Base-by-base conservation (phyloP, 2,888 invertebrate genomes). In the Eilema depressum region DNA sequence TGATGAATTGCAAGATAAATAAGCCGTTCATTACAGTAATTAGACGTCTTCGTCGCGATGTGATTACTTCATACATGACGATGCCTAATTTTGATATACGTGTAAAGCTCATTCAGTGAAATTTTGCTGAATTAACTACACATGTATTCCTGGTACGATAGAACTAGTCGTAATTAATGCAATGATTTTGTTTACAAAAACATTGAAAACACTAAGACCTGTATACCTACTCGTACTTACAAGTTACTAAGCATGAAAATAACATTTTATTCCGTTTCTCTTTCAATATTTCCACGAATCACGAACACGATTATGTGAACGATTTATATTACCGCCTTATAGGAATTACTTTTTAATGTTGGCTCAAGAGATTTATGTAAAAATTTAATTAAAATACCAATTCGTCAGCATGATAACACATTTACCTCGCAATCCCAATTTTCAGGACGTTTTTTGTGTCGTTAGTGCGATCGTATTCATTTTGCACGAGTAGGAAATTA, bases 321-420 rank as follows among this genome's bases (percentile, higher is more conserved):
- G 79, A 79, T 75, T 63, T 72, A 71, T 75, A 60, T 76, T 76
- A 79, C 77, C 78, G 81, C 85, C 78, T 80, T 84, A 76, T 77
- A 76, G 83, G 74, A 88, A 87, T 89, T 85, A 86, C 85, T 81
- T 88, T 89, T 87, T 88, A 85, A 87, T 85, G 86, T 78, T 80
- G 74, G 75, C 79, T 80, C 76, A 78, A 77, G 80, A 85, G 85
- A 88, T 89, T 89, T 85, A 88, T 81, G 85, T 79, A 78, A 85
- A 86, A 86, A 85, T 89, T 89, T 88, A 89, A 90, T 90, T 89
- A 89, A 90, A 87, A 81, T 82, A 76, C 74, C 78, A 80, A 84
- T 85, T 79, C 83, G 77, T 83, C 79, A 77, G 69, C 64, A 76
- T 80, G 82, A 85, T 85, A 82, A 83, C 80, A 77, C 76, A 76